Base-by-base conservation (phyloP, 1,140 invertebrate species). In the Drosophila pseudoobscura region DNA sequence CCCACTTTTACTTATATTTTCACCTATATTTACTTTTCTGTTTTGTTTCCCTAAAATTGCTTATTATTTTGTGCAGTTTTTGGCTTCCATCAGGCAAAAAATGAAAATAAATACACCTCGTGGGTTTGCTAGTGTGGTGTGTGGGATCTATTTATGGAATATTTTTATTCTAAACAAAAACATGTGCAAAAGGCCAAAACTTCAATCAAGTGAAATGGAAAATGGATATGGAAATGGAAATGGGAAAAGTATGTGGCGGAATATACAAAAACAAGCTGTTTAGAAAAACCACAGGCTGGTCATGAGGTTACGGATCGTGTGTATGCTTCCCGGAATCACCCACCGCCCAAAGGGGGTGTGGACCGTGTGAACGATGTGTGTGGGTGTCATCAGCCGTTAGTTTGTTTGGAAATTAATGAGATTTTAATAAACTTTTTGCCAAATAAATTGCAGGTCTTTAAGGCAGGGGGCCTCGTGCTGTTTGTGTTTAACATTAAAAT, bases 41-140 rank as follows among this genome's bases (percentile, higher is more conserved):
- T 62, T 51, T 55, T 22, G 50, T 61, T 13, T 44, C 0, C 20
- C 2, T 11, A 35, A 56, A 69, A 72, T 62, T 62, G 68, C 53
- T 62, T 73, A 95, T 94, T 95, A 94, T 94, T 95, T 94, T 95
- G 94, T 94, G 84, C 53, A 44, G 58, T 91, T 92, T 93, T 92
- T 89, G 54, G 44, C 55, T 63, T 51, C 41, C 24, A 43, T 17
- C 22, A 29, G 39, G 39, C 51, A 56, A 51, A 46, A 73, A 31
- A 54, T 68, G 26, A 44, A 68, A 66, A 68, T 72, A 54, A 43
- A 59, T 61, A 54, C 26, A 43, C 50, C 11, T 1, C 11, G 35
- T 13, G 3, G 4, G 44, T 63, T 29, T 41, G 62, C 29, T 50
- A 56, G 35, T 35, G 63, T 56, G 65, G 44, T 35, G 63, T 56